These are phyloP conservation scores for Auanema sp. DNA, from an alignment of 2,888 invertebrate genomes.

Conservation along the genomic window DNA sequence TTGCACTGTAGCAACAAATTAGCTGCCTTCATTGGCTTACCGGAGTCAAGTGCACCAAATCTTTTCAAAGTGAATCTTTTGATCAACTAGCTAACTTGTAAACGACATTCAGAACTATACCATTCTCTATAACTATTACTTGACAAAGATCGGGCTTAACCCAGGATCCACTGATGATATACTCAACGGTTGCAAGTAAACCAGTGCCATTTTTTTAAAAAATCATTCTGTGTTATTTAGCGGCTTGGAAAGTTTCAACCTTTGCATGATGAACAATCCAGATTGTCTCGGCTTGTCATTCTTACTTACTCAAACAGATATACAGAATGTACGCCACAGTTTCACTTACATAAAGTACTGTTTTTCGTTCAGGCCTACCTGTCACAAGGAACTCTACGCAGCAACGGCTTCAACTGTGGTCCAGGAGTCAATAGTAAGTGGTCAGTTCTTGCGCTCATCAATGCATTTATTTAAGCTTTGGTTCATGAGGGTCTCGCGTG, in stretches of 20 bases:
- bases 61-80: too few species aligned
- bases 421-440: constrained; percentile 39
- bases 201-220: neutral
- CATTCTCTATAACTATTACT: constrained; percentile 42
- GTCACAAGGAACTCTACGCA: constrained; percentile 28
- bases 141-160: constrained; percentile 33
- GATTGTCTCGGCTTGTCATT: constrained; percentile 30
- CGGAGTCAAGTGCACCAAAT: too few species aligned
- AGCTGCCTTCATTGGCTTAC: too few species aligned
- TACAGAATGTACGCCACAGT: constrained; percentile 29
- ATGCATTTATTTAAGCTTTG: constrained; percentile 25
- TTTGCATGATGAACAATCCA: constrained; percentile 30
- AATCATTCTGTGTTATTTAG: constrained; percentile 13
- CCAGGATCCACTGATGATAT: constrained; percentile 32
- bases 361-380: constrained; percentile 29
- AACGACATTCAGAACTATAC: constrained; percentile 29
- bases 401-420: constrained; percentile 43
- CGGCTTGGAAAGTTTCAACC: constrained; percentile 35
- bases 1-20: too few species aligned
- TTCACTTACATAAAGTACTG: neutral
- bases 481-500: constrained; percentile 33
- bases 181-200: constrained; percentile 40
- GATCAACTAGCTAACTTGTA: too few species aligned
- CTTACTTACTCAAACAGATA: constrained; percentile 31
- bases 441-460: neutral